phyloP scores from a whole-genome alignment of 1,140 invertebrate species.

The Phortica variegata region DNA sequence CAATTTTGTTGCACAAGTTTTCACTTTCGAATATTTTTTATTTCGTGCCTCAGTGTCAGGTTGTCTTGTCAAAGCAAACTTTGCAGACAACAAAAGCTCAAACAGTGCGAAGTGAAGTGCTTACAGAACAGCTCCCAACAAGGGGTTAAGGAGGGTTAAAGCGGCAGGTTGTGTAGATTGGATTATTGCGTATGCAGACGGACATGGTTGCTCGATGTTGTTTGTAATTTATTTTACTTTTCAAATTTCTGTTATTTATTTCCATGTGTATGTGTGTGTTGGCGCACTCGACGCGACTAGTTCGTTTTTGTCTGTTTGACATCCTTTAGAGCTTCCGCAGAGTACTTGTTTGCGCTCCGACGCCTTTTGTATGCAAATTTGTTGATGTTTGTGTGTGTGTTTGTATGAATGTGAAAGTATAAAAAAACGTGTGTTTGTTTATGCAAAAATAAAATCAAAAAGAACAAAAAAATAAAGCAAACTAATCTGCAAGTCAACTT shows the following conservation, averaged over 20 bases:
- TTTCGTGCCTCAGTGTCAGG: constrained; percentile 8
- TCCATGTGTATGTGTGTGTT: constrained; percentile 9
- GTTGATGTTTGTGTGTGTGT: constrained; percentile 11
- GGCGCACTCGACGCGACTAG: constrained; percentile 25
- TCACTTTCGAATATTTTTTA: constrained; percentile 45
- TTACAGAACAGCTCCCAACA: neutral
- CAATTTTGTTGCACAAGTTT: constrained; percentile 49
- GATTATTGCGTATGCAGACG: constrained; percentile 22
- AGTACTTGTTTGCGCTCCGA: constrained; percentile 4
- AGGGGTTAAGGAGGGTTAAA: too few species aligned
- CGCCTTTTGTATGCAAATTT: neutral
- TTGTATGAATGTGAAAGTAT: too few species aligned
- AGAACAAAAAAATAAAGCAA: constrained; percentile 36
- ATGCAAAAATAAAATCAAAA: constrained; percentile 37
- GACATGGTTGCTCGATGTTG: neutral
- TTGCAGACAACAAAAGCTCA: constrained; percentile 44
- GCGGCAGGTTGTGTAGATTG: too few species aligned
- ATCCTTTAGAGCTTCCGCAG: too few species aligned
- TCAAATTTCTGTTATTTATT: neutral
- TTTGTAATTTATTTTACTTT: neutral
- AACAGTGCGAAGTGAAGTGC: neutral
- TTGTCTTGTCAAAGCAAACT: constrained; percentile 39
- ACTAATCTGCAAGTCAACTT: constrained; percentile 49
- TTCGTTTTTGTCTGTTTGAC: too few species aligned
- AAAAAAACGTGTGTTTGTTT: constrained; percentile 5